Base-by-base conservation (phyloP, 2,113 vertebrate genomes). In the Lampris incognitus region DNA sequence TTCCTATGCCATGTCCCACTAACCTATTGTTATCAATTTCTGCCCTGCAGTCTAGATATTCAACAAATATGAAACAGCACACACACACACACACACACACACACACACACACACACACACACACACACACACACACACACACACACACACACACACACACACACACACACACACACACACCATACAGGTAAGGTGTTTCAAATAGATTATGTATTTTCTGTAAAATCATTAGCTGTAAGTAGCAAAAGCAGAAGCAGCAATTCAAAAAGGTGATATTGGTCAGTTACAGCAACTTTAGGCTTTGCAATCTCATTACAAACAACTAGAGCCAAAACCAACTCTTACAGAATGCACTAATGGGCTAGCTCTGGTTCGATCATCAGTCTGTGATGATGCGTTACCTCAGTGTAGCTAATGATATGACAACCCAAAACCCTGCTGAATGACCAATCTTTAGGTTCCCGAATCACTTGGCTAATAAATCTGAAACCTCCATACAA, bases 401-500 rank as follows among this genome's bases (percentile, higher is more conserved):
- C 13, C 9, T 6, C 2, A 69, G 78, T 24, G 24, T 24, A 24
- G 24, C 24, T 24, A 79, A 2, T 6, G 38, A 50, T 51, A 7
- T 49, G 40, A 59, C 5, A 37, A 10, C 50, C 42, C n/a, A 51
- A 36, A 10, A 48, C 61, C 66, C 54, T 40, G 6, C 62, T 74
- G 9, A 75, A 24, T 24, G 69, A 64, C 61, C 44, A 6, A 55
- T 24, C 51, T 73, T 55, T 52, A 76, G 77, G 39, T 56, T 50
- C 24, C 46, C 66, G 11, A n/a, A n/a, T 52, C 55, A 69, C 67
- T 42, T 59, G 51, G 65, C 51, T 54, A 56, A 46, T 80, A 81
- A 74, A 84, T 82, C 61, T 78, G 40, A 52, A 62, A 61, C 24
- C 39, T 37, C 74, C 39, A 66, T 39, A 55, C 64, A 58, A 68